Evolutionary conservation across 2,113 vertebrate species (phyloP), one percentile per base, ranked within the genome.

Genomic region (Oreochromis aureus): DNA sequence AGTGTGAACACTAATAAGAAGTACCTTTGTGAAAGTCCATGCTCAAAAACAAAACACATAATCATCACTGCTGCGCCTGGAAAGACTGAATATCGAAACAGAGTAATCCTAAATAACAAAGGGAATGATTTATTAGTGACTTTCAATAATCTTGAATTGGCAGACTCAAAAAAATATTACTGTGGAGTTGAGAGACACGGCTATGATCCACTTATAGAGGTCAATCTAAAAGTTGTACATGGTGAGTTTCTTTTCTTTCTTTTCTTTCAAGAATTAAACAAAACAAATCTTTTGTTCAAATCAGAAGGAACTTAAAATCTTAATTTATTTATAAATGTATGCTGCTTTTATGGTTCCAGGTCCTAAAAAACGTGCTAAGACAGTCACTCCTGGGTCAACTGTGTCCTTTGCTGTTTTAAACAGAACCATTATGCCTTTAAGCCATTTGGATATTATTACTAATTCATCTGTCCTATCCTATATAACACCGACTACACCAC

Each of bases 11-110:
- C 0, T 7, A 53, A 87, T 27, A 22, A 5, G 1, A 91, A 89
- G 30, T 93, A 93, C 46, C 9, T 91, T 9, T 91, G 87, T 90
- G 0, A 10, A 9, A 55, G 18, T 76, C 88, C 88, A 55, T 91
- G 92, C 15, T 2, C 1, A 4, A 0, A 22, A 1, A 2, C 76
- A 2, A 12, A 24, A 6, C 32, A 91, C 10, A 53, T 84, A 10
- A 87, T 93, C 39, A 1, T 59, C 54, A 89, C 34, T 87, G 90
- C 82, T 84, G 10, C 2, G 1, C 2, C 1, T 63, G 6, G 8
- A 79, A 2, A 80, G 10, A 86, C 48, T 55, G 2, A 0, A 24
- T 0, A 0, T 5, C 2, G 1, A 2, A 5, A 82, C 6, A n/a
- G 36, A 78, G 79, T 90, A 3, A 0, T 6, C 3, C 3, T 93